Percentiles rank a stretch among this genome's conserved stretches.
These are phyloP conservation scores for Sebastes taczanowskii DNA, from an alignment of 2,797 vertebrate genomes.

Conservation along the genomic window DNA sequence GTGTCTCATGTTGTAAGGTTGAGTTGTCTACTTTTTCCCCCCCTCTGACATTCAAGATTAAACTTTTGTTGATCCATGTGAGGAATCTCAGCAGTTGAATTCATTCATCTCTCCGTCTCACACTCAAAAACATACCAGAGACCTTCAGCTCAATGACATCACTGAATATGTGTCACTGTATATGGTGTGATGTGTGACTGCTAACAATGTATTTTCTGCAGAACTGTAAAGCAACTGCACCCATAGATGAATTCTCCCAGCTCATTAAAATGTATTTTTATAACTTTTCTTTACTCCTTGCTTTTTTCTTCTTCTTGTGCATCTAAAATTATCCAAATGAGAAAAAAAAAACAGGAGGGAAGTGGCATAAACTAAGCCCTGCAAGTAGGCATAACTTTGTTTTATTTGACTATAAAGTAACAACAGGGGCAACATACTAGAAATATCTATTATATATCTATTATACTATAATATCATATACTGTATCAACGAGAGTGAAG, in stretches of 20 bases:
- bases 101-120: neutral
- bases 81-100: neutral
- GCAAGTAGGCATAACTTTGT: neutral
- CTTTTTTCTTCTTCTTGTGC: neutral
- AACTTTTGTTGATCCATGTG: constrained; percentile 23
- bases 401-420: neutral
- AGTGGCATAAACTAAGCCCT: neutral
- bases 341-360: neutral
- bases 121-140: neutral
- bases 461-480: too few species aligned
- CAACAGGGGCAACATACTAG: neutral
- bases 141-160: neutral
- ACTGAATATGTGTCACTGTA: neutral
- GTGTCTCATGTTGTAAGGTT: constrained; percentile 23
- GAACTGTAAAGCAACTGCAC: neutral
- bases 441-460: too few species aligned
- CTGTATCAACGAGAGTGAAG: neutral
- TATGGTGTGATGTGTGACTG: neutral
- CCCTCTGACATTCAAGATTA: constrained; percentile 6
- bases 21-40: neutral
- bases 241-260: neutral
- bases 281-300: neutral
- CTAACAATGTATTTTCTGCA: neutral
- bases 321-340: neutral
- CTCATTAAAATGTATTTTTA: neutral